Base-by-base conservation (phyloP, 2,888 invertebrate species). In the Pantelozetes paolii region DNA sequence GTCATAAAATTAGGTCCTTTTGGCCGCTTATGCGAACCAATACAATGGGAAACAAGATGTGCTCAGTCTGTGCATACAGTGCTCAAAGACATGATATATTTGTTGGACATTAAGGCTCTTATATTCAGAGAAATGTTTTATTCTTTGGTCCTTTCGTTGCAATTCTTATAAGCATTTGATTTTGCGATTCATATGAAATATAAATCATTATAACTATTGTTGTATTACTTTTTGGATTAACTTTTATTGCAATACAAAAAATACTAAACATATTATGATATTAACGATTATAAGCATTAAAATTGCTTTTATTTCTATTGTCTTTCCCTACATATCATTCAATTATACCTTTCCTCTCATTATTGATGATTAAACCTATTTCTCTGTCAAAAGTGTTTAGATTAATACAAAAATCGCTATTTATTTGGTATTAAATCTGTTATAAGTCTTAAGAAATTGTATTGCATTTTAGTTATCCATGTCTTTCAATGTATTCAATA, bases 111-210 rank as follows among this genome's bases (percentile, higher is more conserved):
- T 54, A 20, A 54, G 54, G 20, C 26, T 54, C 8, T 6, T 20
- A 45, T 45, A 36, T n/a, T n/a, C n/a, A 36, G n/a, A 11, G 11
- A 36, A 36, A 36, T 36, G 36, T 36, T 36, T 18, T 36, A 36
- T 36, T 5, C 9, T 36, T 48, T 48, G 5, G 6, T 15, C 48
- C n/a, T 3, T 48, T 20, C n/a, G 3, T 48, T 48, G 48, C n/a
- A 9, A 20, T 54, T 54, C 20, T 20, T 20, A 20, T 54, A 23
- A 20, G 26, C 23, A 54, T 54, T 54, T 54, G 8, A 54, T 20
- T 54, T 20, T 54, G 54, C 6, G 54, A 54, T 54, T 54, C 54
- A 54, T 54, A 54, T 54, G 48, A 54, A 54, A 54, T 54, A 54
- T 54, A 54, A 54, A 54, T 54, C 54, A 54, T 54, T 23, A 23